Conservation (phyloP, 1,140 invertebrate genomes). For the Lasioglossum baleicum region DNA sequence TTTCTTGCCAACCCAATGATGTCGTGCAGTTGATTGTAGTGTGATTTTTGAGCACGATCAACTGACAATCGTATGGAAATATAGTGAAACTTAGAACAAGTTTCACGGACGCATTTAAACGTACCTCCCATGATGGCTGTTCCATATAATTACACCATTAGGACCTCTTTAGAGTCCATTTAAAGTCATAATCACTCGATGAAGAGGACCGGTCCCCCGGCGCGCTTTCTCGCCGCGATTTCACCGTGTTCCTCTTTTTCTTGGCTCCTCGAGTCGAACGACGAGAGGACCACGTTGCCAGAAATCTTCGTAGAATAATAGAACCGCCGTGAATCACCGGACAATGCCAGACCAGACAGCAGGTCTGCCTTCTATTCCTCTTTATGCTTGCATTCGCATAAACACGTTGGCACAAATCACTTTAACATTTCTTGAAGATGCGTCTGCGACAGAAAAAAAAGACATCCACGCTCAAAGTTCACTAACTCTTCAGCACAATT, state of each 20-base stretch:
- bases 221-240: conserved; percentile 48
- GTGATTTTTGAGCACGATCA: too few relatives aligned
- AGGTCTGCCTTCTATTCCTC: background rate
- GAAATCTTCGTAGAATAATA: conserved; percentile 64
- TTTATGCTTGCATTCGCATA: conserved; percentile 41
- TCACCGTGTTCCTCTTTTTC: conserved; percentile 12
- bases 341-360: conserved; percentile 45
- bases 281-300: conserved; percentile 53
- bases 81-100: conserved; percentile 42
- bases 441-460: too few relatives aligned
- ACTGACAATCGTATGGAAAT: conserved; percentile 13
- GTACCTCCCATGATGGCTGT: conserved; percentile 59
- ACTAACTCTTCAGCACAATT: too few relatives aligned
- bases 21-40: too few relatives aligned
- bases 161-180: conserved; percentile 60
- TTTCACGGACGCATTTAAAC: conserved; percentile 54
- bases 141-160: conserved; percentile 60
- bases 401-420: too few relatives aligned
- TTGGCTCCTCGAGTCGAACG: conserved; percentile 19
- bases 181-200: conserved; percentile 64
- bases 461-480: too few relatives aligned
- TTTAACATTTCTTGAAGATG: too few relatives aligned
- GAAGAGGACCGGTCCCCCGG: conserved; percentile 38
- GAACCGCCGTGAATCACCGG: conserved; percentile 64
- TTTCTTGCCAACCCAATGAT: too few relatives aligned